Evolutionary conservation across 2,888 invertebrate species (phyloP), one percentile per base, ranked within the genome.

Genomic region (Psococerastis gibbosa): DNA sequence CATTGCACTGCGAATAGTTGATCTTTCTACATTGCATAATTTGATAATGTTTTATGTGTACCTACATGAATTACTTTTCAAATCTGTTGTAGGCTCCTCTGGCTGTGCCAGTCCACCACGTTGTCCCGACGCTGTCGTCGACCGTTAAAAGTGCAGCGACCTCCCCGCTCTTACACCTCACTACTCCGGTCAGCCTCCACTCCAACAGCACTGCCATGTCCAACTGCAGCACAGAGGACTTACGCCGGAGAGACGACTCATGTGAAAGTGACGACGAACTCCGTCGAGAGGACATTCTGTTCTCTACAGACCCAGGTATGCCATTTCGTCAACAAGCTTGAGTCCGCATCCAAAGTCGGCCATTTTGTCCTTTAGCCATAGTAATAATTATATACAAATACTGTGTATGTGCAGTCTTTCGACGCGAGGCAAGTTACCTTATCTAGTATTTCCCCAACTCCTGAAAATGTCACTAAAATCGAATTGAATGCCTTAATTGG

Each of bases 231-330:
- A 69, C 68, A 51, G 74, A 74, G 49, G 59, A 60, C 35, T 51
- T 56, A 38, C 48, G 58, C 8, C 54, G 59, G 23, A 50, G 59
- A 18, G 85, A 87, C 56, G 79, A 79, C 54, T 76, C 78, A 57
- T 75, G 78, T 53, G 87, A 88, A 61, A 87, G 85, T 55, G 91
- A 89, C 59, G 91, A 91, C 60, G 91, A 91, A 56, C 67, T 89
- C 48, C 72, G 81, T 49, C 69, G 80, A 50, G 88, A 87, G 59
- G 84, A 87, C 58, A 87, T 88, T 52, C 77, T 80, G 60, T 84
- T 85, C 62, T 72, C 76, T 45, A 70, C 72, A 33, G 87, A 87
- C 56, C 70, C 73, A 65, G 75, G 75, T 75, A 53, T 60, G 58
- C 46, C n/a, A n/a, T n/a, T n/a, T n/a, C n/a, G n/a, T n/a, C n/a